Evolutionary conservation across 2,113 vertebrate genomes (phyloP).

Genomic region (Sciurus niger): DNA sequence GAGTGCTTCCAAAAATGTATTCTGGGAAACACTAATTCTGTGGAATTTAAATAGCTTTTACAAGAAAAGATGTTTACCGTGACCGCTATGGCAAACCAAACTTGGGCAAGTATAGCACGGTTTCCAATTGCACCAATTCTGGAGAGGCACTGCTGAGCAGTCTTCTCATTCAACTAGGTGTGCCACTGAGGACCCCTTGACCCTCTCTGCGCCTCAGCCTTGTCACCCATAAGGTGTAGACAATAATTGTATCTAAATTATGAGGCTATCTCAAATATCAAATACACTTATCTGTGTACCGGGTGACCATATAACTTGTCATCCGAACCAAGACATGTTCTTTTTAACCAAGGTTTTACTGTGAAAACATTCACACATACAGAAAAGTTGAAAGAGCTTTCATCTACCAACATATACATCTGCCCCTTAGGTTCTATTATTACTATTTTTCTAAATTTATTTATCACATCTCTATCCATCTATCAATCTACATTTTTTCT

Average conservation of each 20-base stretch:
- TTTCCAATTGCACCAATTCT: background rate
- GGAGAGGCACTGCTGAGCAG: fast-evolving
- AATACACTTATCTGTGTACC: background rate
- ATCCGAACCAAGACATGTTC: background rate
- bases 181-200: no score
- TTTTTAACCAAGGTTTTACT: background rate
- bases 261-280: background rate
- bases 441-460: background rate
- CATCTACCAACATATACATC: background rate
- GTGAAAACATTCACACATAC: background rate
- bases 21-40: constrained; percentile 51
- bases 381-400: constrained; percentile 30
- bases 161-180: background rate
- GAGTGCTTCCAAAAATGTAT: constrained; percentile 52
- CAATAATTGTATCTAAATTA: background rate
- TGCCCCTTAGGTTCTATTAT: background rate
- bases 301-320: background rate
- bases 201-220: background rate
- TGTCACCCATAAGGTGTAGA: background rate
- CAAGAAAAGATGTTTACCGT: constrained; percentile 39
- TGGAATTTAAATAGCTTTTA: constrained; percentile 57
- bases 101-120: background rate
- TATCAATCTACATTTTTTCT: background rate
- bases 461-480: background rate
- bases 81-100: background rate